Evolutionary conservation across 37 sponge, comb jelly and placozoan species (phyloP).

Genomic region (Oopsacas minuta): DNA sequence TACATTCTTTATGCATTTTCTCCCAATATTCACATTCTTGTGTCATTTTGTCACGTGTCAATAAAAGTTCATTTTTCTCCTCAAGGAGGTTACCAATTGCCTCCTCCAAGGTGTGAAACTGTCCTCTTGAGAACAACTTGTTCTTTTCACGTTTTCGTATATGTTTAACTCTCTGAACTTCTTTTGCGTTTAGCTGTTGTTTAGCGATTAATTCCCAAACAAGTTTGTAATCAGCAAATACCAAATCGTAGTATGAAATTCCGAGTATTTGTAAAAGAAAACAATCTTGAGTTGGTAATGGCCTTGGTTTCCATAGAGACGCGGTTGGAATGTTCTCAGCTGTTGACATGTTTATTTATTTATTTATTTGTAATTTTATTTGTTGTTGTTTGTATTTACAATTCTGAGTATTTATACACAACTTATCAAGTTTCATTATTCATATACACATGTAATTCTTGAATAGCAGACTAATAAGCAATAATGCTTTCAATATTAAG

Average conservation of each 20-base stretch:
- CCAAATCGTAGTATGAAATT: background rate
- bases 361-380: background rate
- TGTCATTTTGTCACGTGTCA: background rate
- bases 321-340: background rate
- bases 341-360: background rate
- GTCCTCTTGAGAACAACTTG: background rate
- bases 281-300: background rate
- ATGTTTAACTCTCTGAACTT: background rate
- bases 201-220: background rate
- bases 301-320: background rate
- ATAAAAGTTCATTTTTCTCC: background rate
- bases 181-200: background rate
- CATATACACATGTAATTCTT: too few relatives aligned
- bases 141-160: conserved; percentile 16
- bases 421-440: background rate
- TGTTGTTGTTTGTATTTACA: background rate
- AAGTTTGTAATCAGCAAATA: background rate
- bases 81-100: background rate
- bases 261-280: background rate
- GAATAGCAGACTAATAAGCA: too few relatives aligned
- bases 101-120: background rate
- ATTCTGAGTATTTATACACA: background rate
- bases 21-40: background rate
- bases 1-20: background rate
- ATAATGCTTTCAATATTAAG: too few relatives aligned